Evolutionary conservation across 2,113 vertebrate genomes (phyloP), one percentile per base, ranked within the genome.

Genomic region (Gallinago jamesoni): DNA sequence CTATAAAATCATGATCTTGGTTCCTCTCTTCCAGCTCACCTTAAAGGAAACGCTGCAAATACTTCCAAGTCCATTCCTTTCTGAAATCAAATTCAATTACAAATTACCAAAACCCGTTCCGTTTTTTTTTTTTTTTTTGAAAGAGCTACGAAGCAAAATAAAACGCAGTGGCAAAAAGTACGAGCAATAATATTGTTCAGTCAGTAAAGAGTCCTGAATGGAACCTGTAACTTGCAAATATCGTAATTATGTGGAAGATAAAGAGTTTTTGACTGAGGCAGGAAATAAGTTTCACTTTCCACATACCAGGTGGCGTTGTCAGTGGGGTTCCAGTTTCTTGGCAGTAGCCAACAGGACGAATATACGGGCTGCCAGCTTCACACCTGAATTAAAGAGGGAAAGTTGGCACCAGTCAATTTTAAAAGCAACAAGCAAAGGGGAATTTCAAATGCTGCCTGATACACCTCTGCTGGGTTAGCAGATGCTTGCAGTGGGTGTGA

Each of bases 361-460:
- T 99, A 91, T 99, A 99, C 0, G 98, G 99, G 97, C 99, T 99
- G 98, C 98, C 99, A 8, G 98, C 98, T 81, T 99, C 99, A 96
- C 99, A 99, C 99, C 99, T 99, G 97, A 48, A 96, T 53, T 89
- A 78, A 81, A 94, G 84, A 69, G 53, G 24, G 63, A 93, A 92
- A 94, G 69, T 64, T 93, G 88, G 90, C 95, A 95, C 52, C 60
- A 87, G 89, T 79, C 82, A 93, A 33, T 93, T 68, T 74, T 24
- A 52, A 75, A 74, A 74, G 89, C 41, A 57, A 68, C 73, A 92
- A 57, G 64, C 66, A 90, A 92, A 83, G 59, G 20, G 96, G 68
- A 19, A 87, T 93, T 87, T 93, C 79, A 84, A 90, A 59, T 21
- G 43, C 67, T 81, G 79, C 15, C 92, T 90, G 72, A 55, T 55